Base-by-base conservation (phyloP, 2,113 vertebrate species). In the Lycocorax pyrrhopterus region DNA sequence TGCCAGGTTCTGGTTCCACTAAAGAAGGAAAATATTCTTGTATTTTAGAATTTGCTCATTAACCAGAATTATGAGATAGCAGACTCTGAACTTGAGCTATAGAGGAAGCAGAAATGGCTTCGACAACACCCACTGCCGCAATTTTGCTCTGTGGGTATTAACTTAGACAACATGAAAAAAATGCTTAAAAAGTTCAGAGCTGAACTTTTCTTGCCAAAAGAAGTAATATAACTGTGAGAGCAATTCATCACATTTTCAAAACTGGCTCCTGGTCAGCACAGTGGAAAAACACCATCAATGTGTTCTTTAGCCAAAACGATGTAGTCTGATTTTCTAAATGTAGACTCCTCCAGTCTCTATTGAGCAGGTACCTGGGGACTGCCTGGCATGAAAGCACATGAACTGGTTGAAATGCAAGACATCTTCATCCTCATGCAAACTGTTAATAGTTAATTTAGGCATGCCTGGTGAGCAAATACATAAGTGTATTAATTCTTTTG, bases 401-500 rank as follows among this genome's bases (percentile, higher is more conserved):
- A 78, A 63, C 46, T 37, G 41, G 17, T 47, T 60, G 80, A 47
- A 58, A 37, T 18, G 64, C 32, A 79, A 69, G 71, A 52, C 37
- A 89, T 87, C 58, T 91, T 72, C 64, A 91, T 87, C 60, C 86
- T 51, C 41, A 56, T 59, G n/a, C 60, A 83, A 69, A 71, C 81
- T 64, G 30, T 39, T 85, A 81, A 92, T 84, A 90, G 77, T 93
- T 81, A 63, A 90, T 95, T 91, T 90, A 83, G 58, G 41, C 46
- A 60, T 62, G 86, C 53, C 91, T 5, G 3, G 53, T 69, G 89
- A 96, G 56, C 66, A 79, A 91, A 89, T 60, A 85, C 27, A 0
- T 67, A 76, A 77, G 64, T 58, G 71, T 77, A 85, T 96, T 87
- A 77, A 96, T 92, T 84, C 79, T 49, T 89, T 76, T 93, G 63